phyloP scores from a whole-genome alignment of 2,888 invertebrate genomes.

The Kryphioiulus occultus region DNA sequence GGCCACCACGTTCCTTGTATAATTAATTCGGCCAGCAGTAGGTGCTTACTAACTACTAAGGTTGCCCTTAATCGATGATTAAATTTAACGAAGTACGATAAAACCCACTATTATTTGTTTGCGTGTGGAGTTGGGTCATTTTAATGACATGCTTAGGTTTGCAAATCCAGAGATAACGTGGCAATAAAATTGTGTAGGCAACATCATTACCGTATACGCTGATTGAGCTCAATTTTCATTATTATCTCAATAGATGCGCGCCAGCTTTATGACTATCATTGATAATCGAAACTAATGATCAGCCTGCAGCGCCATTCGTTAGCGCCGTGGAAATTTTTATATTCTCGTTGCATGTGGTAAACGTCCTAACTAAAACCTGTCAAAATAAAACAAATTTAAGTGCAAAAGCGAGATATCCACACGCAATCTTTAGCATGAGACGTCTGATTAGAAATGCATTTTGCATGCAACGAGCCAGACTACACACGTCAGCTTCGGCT shows the following conservation, averaged over 20 bases:
- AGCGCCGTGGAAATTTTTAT: not conserved
- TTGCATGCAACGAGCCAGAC: not conserved
- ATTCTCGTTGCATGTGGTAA: not conserved
- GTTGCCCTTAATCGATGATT: not conserved
- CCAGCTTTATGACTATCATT: not conserved
- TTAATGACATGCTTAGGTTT: not conserved
- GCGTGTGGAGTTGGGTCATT: not conserved
- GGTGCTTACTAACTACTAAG: too few relatives aligned
- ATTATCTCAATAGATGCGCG: not conserved
- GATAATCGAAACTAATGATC: not conserved
- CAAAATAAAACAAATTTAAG: constrained; percentile 35
- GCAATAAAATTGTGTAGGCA: not conserved
- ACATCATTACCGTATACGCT: not conserved
- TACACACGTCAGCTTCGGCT: constrained; percentile 12
- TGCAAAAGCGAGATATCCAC: not conserved
- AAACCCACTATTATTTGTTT: not conserved
- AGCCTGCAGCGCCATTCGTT: not conserved
- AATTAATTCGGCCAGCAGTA: too few relatives aligned
- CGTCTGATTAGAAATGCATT: not conserved
- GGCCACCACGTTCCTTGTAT: too few relatives aligned
- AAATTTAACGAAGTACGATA: not conserved
- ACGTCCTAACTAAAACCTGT: not conserved
- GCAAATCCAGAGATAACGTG: not conserved
- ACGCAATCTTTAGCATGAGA: not conserved
- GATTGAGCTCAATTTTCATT: not conserved